Evolutionary conservation across 1,140 invertebrate genomes (phyloP).

Genomic region (Ctenoplectra terminalis): DNA sequence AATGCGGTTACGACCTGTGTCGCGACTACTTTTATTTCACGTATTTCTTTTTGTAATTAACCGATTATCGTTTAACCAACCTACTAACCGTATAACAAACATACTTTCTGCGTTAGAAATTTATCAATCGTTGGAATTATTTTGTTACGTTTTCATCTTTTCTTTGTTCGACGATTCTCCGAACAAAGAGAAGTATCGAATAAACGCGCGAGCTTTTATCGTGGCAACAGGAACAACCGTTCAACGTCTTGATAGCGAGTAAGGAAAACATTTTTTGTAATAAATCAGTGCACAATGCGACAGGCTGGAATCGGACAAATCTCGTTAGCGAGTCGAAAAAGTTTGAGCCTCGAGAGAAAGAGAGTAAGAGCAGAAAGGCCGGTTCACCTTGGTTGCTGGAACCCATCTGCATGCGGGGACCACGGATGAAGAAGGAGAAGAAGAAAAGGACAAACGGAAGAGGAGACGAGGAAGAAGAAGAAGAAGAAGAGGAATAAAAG

Average conservation of each 20-base stretch:
- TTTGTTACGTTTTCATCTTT: background rate
- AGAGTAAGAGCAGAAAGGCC: constrained; percentile 63
- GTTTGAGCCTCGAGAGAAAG: constrained; percentile 57
- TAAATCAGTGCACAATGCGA: constrained; percentile 63
- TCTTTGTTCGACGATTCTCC: too few species aligned
- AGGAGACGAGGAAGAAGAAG: constrained; percentile 1
- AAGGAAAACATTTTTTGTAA: constrained; percentile 59
- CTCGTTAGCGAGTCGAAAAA: constrained; percentile 79
- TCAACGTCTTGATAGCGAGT: background rate
- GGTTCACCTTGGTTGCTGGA: constrained; percentile 82
- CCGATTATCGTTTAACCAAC: background rate
- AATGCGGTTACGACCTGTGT: background rate
- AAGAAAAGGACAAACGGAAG: constrained; percentile 43
- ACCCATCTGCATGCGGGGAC: constrained; percentile 77
- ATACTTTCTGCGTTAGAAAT: fast-evolving
- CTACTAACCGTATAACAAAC: background rate
- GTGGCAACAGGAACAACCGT: background rate
- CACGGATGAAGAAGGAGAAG: constrained; percentile 40
- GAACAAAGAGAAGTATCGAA: background rate
- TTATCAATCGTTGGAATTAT: background rate
- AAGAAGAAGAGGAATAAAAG: constrained; percentile 61
- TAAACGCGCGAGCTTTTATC: background rate
- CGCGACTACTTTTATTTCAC: background rate
- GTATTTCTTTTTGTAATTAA: background rate
- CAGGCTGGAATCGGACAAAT: constrained; percentile 67